Percentiles rank a stretch among this genome's conserved stretches.
These are phyloP conservation scores for Orthosia incerta DNA, from an alignment of 2,888 invertebrate genomes.

Conservation along the genomic window DNA sequence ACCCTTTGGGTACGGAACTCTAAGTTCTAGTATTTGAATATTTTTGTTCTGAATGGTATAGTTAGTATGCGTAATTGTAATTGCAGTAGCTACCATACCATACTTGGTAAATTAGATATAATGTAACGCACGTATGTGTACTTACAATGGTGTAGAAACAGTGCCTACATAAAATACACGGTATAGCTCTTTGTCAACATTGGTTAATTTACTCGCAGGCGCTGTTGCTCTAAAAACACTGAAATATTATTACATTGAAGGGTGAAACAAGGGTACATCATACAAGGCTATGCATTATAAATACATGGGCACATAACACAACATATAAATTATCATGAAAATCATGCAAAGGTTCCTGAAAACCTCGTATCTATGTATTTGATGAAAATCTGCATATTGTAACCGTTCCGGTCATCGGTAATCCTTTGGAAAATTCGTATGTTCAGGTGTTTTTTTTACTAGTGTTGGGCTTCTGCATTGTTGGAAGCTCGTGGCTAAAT, in stretches of 20 bases:
- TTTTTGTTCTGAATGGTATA: not conserved
- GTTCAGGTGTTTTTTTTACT: no score
- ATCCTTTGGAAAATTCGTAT: no score
- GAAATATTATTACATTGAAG: constrained; percentile 35
- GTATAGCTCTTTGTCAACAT: constrained; percentile 50
- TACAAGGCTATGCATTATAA: not conserved
- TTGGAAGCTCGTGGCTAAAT: no score
- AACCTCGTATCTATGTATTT: no score
- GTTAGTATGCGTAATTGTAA: not conserved
- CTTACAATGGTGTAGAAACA: constrained; percentile 3
- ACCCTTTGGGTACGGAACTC: no score
- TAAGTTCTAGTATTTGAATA: no score
- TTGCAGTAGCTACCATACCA: not conserved
- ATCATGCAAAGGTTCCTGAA: not conserved
- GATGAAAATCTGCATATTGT: no score
- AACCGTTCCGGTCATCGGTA: not conserved
- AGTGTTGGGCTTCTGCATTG: no score
- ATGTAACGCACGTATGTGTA: constrained; percentile 12
- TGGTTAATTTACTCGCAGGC: constrained; percentile 45
- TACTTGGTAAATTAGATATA: not conserved
- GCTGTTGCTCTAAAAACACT: constrained; percentile 43
- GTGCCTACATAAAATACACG: constrained; percentile 47
- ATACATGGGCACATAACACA: not conserved
- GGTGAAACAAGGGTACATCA: not conserved
- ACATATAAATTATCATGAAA: not conserved